A percentile compares a stretch with the other conserved stretches of the same genome.
phyloP scores from a whole-genome alignment of 1,140 invertebrate species.

The Heliconius congener region DNA sequence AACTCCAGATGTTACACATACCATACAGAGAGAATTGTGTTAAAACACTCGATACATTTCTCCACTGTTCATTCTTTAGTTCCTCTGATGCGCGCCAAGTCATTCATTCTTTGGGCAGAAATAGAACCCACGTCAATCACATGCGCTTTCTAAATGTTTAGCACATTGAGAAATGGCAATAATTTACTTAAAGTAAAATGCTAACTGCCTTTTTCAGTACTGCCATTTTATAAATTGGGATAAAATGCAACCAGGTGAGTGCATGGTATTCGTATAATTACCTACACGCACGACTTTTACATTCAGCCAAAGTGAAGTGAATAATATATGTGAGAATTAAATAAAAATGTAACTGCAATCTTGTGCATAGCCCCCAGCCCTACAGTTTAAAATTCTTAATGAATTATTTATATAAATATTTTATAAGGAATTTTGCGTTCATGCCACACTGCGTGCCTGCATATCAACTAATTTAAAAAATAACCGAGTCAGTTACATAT shows the following conservation, averaged over 20 bases:
- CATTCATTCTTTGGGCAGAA: background rate
- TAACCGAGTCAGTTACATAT: background rate
- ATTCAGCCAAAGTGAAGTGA: background rate
- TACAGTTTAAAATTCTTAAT: constrained; percentile 4
- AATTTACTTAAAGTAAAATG: too few species aligned
- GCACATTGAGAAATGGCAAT: too few species aligned
- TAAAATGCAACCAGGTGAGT: constrained; percentile 11
- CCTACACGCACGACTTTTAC: background rate
- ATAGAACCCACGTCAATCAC: background rate
- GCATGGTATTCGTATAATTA: background rate
- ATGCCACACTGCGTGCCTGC: background rate
- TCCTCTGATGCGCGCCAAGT: too few species aligned
- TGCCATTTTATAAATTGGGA: background rate
- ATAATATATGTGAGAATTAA: constrained; percentile 14
- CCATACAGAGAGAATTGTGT: background rate
- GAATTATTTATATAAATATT: constrained; percentile 12
- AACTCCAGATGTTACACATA: background rate
- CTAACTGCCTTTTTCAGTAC: background rate
- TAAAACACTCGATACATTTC: background rate
- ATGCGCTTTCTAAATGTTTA: background rate
- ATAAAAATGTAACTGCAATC: constrained; percentile 5
- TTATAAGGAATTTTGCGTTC: background rate
- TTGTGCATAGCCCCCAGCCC: background rate
- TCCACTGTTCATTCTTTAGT: background rate
- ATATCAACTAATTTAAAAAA: constrained; percentile 10